Percentiles rank a stretch among this genome's conserved stretches.
Evolutionary conservation across 2,797 vertebrate species (phyloP).

Genomic region (Serranus cabrilla): DNA sequence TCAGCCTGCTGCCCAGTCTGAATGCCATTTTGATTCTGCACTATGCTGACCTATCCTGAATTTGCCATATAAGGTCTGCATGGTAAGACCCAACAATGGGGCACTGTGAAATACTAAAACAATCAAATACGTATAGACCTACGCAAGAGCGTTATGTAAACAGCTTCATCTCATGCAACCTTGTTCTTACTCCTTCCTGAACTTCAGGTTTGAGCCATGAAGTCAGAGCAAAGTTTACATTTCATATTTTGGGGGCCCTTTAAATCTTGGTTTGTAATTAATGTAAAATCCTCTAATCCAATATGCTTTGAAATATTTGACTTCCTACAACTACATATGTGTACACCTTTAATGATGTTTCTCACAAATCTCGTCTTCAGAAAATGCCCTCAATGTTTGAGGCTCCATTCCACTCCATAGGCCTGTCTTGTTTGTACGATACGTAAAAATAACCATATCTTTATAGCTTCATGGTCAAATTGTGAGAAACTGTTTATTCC

Average conservation of each 20-base stretch:
- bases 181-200: conserved; percentile 9
- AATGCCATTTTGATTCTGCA: conserved; percentile 43
- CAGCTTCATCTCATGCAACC: conserved; percentile 8
- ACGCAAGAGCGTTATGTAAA: not conserved
- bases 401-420: not conserved
- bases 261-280: not conserved
- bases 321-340: not conserved
- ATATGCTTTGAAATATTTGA: not conserved
- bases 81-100: conserved; percentile 45
- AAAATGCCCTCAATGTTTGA: not conserved
- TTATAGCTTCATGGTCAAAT: not conserved
- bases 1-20: conserved; percentile 32
- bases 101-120: conserved; percentile 45
- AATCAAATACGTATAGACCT: conserved; percentile 8
- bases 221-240: conserved; percentile 5
- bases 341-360: not conserved
- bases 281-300: not conserved
- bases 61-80: conserved; percentile 25
- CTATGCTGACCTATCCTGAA: conserved; percentile 52
- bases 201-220: not conserved
- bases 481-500: not conserved
- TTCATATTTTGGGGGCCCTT: not conserved
- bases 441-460: not conserved
- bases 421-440: not conserved
- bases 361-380: not conserved